Conservation (phyloP, 2,113 vertebrate genomes). For the Micronycteris hirsuta region DNA sequence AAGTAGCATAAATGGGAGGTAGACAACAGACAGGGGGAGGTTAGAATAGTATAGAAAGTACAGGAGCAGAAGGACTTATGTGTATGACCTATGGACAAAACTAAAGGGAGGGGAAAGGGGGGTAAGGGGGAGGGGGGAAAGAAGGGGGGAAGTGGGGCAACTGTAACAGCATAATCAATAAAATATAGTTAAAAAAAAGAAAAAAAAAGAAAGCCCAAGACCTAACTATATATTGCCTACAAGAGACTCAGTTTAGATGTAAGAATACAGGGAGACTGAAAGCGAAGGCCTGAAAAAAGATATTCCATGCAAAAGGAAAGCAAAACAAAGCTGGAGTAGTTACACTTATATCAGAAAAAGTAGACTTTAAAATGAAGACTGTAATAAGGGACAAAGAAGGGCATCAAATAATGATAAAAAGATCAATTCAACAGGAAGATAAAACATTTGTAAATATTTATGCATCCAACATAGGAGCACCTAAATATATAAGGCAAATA, state of each 20-base stretch:
- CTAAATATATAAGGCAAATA: background rate
- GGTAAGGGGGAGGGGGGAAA: too few relatives aligned
- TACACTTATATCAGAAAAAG: background rate
- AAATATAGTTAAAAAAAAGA: too few relatives aligned
- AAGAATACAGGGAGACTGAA: background rate
- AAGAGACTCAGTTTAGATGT: background rate
- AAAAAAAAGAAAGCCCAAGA: too few relatives aligned
- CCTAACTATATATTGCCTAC: background rate
- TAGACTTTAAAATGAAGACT: background rate
- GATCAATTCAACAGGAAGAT: background rate
- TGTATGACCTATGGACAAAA: too few relatives aligned
- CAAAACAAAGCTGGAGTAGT: background rate
- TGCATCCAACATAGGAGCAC: background rate
- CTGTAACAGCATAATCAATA: too few relatives aligned
- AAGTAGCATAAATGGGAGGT: too few relatives aligned
- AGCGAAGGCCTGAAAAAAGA: background rate
- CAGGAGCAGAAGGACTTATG: too few relatives aligned
- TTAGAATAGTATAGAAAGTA: too few relatives aligned
- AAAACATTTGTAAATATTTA: background rate
- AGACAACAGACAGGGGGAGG: too few relatives aligned
- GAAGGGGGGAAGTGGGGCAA: too few relatives aligned
- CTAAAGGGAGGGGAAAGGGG: too few relatives aligned
- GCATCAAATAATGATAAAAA: background rate
- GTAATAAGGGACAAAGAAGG: background rate
- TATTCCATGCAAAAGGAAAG: background rate